A percentile compares a stretch with the other conserved stretches of the same genome.
Evolutionary conservation across 2,888 invertebrate species (phyloP).

Genomic region (Scaptomyza cyrtandrae): DNA sequence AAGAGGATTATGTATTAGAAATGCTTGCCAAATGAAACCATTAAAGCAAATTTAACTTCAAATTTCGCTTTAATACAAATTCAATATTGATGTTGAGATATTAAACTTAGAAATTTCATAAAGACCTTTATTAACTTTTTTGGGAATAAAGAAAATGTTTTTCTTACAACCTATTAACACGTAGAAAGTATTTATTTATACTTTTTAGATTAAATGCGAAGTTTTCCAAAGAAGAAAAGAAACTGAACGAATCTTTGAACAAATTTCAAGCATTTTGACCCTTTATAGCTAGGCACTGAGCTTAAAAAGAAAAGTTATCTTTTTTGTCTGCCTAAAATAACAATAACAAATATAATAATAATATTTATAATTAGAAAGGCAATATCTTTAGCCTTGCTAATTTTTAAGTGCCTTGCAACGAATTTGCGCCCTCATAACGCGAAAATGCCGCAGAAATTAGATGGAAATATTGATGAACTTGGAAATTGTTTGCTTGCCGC

Average conservation of each 20-base stretch:
- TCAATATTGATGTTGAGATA: no score
- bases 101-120: no score
- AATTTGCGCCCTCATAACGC: constrained; percentile 17
- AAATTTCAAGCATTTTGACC: neutral
- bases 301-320: neutral
- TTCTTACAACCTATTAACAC: no score
- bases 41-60: no score
- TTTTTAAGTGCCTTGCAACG: constrained; percentile 33
- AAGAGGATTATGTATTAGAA: constrained; percentile 37
- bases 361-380: neutral
- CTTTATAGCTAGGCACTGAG: neutral
- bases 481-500: constrained; percentile 31
- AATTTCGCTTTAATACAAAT: neutral
- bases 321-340: neutral
- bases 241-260: neutral
- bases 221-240: no score
- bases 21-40: constrained; percentile 5
- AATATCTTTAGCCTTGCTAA: constrained; percentile 28
- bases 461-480: constrained; percentile 56
- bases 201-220: no score
- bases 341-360: neutral
- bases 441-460: constrained; percentile 36
- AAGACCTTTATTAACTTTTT: neutral
- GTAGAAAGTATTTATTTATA: no score
- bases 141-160: neutral